Conservation (phyloP, 2,797 vertebrate genomes). For the Poeciliopsis turneri region DNA sequence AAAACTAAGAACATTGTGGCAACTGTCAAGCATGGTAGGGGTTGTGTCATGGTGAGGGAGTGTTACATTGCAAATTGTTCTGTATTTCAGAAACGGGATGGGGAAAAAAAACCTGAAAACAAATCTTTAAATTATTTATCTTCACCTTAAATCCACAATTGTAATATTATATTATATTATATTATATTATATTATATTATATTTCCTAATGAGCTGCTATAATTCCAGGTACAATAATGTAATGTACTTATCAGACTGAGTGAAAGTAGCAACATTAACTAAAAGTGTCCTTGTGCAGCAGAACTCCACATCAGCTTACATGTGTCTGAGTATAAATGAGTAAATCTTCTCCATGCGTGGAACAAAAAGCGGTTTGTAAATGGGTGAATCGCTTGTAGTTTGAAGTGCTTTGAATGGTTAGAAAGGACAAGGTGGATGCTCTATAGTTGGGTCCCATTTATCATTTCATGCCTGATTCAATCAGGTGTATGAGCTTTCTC, state of each 20-base stretch:
- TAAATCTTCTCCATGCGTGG: not conserved
- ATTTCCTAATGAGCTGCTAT: not conserved
- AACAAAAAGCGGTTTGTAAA: not conserved
- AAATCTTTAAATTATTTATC: not conserved
- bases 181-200: not conserved
- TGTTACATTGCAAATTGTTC: not conserved
- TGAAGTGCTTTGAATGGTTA: not conserved
- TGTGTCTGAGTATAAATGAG: not conserved
- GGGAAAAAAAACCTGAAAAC: not conserved
- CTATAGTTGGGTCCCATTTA: not conserved
- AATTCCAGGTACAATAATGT: not conserved
- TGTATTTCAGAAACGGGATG: not conserved
- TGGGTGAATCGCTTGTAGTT: not conserved
- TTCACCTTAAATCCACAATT: not conserved
- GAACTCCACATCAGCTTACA: not conserved
- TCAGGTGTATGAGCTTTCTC: not conserved
- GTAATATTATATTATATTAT: not conserved
- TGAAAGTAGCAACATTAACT: not conserved
- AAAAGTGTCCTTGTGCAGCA: constrained; percentile 9
- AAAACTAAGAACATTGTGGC: not conserved
- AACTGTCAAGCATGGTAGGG: not conserved
- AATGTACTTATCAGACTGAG: not conserved
- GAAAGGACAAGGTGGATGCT: not conserved
- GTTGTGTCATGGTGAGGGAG: not conserved
- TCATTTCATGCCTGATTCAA: not conserved